Evolutionary conservation across 2,888 invertebrate genomes (phyloP).

Genomic region (Seira sanloemensis): DNA sequence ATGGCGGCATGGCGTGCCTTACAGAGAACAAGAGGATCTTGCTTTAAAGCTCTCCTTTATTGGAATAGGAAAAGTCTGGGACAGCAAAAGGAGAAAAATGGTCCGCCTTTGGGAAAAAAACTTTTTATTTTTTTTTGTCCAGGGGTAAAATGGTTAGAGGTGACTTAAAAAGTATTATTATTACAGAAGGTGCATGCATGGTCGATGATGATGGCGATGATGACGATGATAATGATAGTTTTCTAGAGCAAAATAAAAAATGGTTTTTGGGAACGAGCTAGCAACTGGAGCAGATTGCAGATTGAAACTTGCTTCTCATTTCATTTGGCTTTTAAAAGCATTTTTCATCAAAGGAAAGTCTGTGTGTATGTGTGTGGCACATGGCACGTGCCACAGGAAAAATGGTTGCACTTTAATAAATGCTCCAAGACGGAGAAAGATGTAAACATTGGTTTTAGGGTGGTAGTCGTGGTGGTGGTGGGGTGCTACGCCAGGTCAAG

Average conservation of each 20-base stretch:
- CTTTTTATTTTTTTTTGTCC: neutral
- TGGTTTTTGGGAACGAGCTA: conserved; percentile 4
- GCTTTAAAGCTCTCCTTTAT: conserved; percentile 42
- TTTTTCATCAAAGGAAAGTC: conserved; percentile 42
- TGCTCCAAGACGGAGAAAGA: neutral
- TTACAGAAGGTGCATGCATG: neutral
- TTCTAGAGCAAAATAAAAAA: conserved; percentile 16
- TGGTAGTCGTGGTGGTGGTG: neutral
- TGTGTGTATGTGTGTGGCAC: conserved; percentile 58
- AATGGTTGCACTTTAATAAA: conserved; percentile 55
- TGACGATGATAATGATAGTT: conserved; percentile 20
- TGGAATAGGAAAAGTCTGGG: conserved; percentile 47
- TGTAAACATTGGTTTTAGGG: conserved; percentile 15
- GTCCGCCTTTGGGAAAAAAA: neutral
- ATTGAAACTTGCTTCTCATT: conserved; percentile 42
- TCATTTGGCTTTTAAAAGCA: conserved; percentile 50
- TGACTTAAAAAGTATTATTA: conserved; percentile 19
- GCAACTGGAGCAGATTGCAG: conserved; percentile 2
- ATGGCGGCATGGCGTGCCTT: conserved; percentile 34
- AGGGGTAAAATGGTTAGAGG: conserved; percentile 3
- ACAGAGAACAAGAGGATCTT: conserved; percentile 38
- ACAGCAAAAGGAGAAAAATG: conserved; percentile 33
- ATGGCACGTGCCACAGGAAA: conserved; percentile 54
- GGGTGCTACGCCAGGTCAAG: conserved; percentile 40
- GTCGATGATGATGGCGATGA: neutral